Evolutionary conservation across 2,888 invertebrate species (phyloP).

Genomic region (Polydrusus pterygomalis): DNA sequence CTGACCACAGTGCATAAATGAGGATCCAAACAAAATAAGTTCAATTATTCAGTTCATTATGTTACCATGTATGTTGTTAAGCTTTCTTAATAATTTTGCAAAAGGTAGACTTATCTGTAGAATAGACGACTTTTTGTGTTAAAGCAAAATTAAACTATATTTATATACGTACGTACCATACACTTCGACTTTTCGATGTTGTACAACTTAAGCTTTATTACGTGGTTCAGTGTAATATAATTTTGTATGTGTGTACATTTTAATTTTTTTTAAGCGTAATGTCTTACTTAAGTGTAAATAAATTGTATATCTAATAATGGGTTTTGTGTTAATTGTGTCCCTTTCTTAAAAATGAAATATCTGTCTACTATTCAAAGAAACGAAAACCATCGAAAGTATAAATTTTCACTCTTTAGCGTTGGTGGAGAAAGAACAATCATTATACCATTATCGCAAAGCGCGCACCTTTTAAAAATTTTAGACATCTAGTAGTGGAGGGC

Average conservation of each 20-base stretch:
- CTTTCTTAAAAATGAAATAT: too few relatives aligned
- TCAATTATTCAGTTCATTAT: too few relatives aligned
- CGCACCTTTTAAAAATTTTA: too few relatives aligned
- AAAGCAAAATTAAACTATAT: slow-evolving; percentile 42
- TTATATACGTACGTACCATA: slow-evolving; percentile 25
- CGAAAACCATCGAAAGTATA: too few relatives aligned
- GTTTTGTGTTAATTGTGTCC: background rate
- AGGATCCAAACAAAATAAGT: too few relatives aligned
- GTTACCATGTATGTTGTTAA: too few relatives aligned
- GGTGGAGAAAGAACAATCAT: too few relatives aligned
- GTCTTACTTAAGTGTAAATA: slow-evolving; percentile 46
- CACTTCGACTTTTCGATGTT: slow-evolving; percentile 45
- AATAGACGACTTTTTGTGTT: slow-evolving; percentile 36
- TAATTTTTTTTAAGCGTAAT: slow-evolving; percentile 43
- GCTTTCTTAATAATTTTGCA: slow-evolving; percentile 12
- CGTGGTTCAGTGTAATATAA: slow-evolving; percentile 46
- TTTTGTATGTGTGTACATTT: slow-evolving; percentile 50
- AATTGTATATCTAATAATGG: slow-evolving; percentile 48
- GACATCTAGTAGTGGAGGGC: too few relatives aligned
- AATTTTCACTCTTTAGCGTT: too few relatives aligned
- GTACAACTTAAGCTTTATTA: slow-evolving; percentile 41
- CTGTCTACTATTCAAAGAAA: too few relatives aligned
- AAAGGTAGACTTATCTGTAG: slow-evolving; percentile 34
- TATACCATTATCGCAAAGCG: too few relatives aligned
- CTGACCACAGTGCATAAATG: too few relatives aligned